phyloP scores from a whole-genome alignment of 2,113 vertebrate species.

The Pionites leucogaster region DNA sequence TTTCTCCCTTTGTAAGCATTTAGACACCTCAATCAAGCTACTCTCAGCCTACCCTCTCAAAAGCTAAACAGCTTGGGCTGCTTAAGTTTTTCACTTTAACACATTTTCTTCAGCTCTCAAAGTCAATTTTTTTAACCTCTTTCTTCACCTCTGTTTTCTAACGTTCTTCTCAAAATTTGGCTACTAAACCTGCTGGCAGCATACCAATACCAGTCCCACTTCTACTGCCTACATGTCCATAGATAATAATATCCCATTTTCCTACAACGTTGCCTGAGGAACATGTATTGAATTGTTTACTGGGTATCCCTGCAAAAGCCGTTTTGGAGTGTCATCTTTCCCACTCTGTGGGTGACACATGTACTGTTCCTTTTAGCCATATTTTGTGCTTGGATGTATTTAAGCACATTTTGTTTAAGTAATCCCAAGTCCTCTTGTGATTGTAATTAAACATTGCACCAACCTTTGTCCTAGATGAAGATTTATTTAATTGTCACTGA shows the following conservation, averaged over 20 bases:
- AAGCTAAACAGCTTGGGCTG: not conserved
- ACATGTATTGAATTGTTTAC: not conserved
- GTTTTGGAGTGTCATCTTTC: not conserved
- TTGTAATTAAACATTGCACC: not conserved
- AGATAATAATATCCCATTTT: not conserved
- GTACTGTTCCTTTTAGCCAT: not conserved
- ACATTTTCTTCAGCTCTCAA: not conserved
- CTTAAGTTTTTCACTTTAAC: slow-evolving; percentile 4
- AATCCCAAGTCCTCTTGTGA: not conserved
- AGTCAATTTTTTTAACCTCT: slow-evolving; percentile 14
- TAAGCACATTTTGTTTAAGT: not conserved
- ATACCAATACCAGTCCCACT: not conserved
- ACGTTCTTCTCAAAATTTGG: slow-evolving; percentile 2
- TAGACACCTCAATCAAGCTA: not conserved
- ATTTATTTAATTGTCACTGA: not conserved
- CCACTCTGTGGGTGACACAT: not conserved
- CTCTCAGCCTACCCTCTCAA: slow-evolving; percentile 7
- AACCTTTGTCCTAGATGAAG: not conserved
- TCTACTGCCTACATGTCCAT: not conserved
- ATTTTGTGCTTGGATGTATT: not conserved
- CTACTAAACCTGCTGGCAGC: not conserved
- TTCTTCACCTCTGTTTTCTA: slow-evolving; percentile 11
- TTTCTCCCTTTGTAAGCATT: slow-evolving; percentile 28
- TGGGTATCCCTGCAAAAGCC: rapidly evolving
- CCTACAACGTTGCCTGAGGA: not conserved